Evolutionary conservation across 2,113 vertebrate species (phyloP), one percentile per base, ranked within the genome.

Genomic region (Melanerpes aurifrons): DNA sequence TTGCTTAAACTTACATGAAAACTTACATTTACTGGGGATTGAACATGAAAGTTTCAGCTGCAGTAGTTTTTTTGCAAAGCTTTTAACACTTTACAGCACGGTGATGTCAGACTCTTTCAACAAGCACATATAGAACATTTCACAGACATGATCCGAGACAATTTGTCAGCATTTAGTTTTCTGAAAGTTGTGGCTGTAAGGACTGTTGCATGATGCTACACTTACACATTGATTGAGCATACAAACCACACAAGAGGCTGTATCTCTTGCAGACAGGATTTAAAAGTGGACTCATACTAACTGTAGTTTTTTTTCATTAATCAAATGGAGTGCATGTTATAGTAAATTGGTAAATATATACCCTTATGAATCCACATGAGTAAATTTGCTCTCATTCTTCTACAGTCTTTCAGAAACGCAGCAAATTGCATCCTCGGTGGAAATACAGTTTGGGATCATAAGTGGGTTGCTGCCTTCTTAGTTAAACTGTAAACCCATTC

Each of bases 111-210:
- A 35, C 29, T 62, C 35, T 79, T 72, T 85, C 72, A 92, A 3
- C n/a, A 22, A 10, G 79, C 35, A 58, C 45, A 21, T 54, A 72
- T 2, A 16, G 69, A 90, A 20, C 48, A 20, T 91, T 93, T 92
- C 77, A 78, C 25, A 87, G 76, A 15, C 9, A 7, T 10, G 57
- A 87, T 12, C 29, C 32, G 25, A 25, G 48, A 61, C 76, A 84
- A 17, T 94, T 81, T 91, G 64, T 91, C 80, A 84, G 73, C 31
- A 59, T 93, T 86, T 87, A 45, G 20, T 64, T 92, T 91, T 74
- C 54, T 69, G 79, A 61, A 74, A 43, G 45, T 87, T 75, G 47
- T 0, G 1, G 20, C 11, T 78, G 72, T 89, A 92, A 82, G 59
- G 74, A 77, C 43, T 5, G 2, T 73, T 73, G 78, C 18, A 53